A percentile compares a stretch with the other conserved stretches of the same genome.
These are phyloP conservation scores for Xyrauchen texanus DNA, from an alignment of 2,113 vertebrate genomes.

Conservation along the genomic window DNA sequence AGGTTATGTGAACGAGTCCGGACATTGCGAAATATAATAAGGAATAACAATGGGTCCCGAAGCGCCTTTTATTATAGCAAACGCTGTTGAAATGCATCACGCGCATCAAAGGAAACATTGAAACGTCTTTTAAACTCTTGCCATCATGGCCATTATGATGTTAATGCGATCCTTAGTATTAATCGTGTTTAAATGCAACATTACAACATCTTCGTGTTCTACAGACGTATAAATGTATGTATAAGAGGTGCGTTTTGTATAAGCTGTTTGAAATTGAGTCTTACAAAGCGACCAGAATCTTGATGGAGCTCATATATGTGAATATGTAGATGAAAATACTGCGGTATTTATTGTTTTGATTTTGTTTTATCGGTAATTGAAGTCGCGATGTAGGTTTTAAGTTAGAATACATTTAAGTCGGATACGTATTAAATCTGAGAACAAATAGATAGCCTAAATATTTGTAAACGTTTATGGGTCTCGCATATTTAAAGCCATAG, in stretches of 20 bases:
- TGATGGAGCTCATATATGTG: neutral
- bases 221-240: neutral
- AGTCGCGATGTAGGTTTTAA: neutral
- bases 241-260: neutral
- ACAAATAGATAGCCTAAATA: neutral
- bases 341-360: no score
- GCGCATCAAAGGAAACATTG: slow-evolving; percentile 63
- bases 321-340: neutral
- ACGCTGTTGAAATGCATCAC: slow-evolving; percentile 29
- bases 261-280: neutral
- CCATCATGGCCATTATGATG: slow-evolving; percentile 44
- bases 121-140: slow-evolving; percentile 65
- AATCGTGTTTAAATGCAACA: neutral
- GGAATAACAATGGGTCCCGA: neutral
- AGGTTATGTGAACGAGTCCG: no score
- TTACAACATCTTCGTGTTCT: neutral
- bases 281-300: neutral
- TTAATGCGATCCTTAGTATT: slow-evolving; percentile 9
- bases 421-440: neutral
- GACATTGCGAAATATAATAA: neutral
- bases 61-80: neutral
- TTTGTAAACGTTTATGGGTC: neutral
- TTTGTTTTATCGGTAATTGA: neutral
- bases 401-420: neutral
- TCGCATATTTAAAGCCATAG: neutral